phyloP scores from a whole-genome alignment of 1,140 invertebrate genomes.

The Magallana gigas region DNA sequence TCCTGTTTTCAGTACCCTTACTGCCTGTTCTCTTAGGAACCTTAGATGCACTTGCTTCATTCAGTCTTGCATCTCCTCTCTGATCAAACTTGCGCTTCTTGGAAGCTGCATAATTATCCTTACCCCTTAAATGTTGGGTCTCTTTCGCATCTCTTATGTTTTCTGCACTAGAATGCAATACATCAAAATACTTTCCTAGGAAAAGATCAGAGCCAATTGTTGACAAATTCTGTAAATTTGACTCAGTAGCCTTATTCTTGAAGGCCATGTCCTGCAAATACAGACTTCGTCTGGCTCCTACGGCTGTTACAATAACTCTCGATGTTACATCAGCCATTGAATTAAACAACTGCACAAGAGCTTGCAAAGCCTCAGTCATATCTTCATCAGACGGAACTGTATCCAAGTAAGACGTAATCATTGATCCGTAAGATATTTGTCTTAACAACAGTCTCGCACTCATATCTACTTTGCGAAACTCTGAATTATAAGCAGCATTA shows the following conservation, averaged over 20 bases:
- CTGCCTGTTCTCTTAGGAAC: neutral
- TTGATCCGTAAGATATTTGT: too few relatives aligned
- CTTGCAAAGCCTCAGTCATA: too few relatives aligned
- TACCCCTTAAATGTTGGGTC: neutral
- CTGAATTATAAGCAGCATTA: too few relatives aligned
- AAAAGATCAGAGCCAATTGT: neutral
- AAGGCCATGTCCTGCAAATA: constrained; percentile 9
- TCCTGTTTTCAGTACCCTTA: neutral
- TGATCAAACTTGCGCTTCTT: neutral
- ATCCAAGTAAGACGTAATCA: too few relatives aligned
- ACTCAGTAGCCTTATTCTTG: constrained; percentile 6
- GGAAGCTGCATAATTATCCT: neutral
- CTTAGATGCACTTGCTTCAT: neutral
- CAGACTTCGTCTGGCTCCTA: neutral
- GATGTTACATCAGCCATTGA: too few relatives aligned
- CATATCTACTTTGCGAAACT: too few relatives aligned
- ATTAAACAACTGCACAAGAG: too few relatives aligned
- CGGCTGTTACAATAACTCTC: too few relatives aligned
- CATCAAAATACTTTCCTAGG: neutral
- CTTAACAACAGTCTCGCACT: too few relatives aligned
- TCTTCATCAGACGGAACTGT: too few relatives aligned
- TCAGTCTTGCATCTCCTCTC: neutral
- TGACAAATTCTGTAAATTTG: neutral
- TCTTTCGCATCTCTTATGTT: neutral
- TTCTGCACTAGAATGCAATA: neutral